These are phyloP conservation scores for Sapayoa aenigma DNA, from an alignment of 2,113 vertebrate species.

Conservation along the genomic window DNA sequence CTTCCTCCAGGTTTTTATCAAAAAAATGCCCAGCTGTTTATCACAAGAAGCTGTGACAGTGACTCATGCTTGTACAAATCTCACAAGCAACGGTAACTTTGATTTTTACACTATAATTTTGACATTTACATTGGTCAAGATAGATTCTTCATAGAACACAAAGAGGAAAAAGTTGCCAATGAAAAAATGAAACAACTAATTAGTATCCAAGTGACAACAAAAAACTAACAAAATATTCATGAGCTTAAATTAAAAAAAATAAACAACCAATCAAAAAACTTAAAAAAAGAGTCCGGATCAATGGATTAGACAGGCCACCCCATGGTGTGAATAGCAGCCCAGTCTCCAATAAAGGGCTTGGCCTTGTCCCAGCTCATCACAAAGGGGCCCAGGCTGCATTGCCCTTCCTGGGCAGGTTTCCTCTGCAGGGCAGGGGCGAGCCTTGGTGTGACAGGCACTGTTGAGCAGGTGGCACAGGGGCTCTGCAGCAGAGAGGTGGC, in stretches of 20 bases:
- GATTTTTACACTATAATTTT: background rate
- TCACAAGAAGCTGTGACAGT: slow-evolving; percentile 7
- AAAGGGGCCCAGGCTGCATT: background rate
- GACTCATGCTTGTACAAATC: background rate
- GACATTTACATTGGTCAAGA: background rate
- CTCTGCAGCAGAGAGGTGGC: background rate
- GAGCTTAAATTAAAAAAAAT: background rate
- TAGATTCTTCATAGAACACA: background rate
- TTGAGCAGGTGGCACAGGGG: fast-evolving
- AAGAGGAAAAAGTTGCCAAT: background rate
- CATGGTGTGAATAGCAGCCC: background rate
- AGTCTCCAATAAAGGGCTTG: background rate
- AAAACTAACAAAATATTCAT: background rate
- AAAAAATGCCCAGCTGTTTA: slow-evolving; percentile 16
- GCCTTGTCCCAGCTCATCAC: background rate
- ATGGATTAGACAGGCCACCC: background rate
- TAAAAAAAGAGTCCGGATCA: background rate
- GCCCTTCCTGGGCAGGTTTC: background rate
- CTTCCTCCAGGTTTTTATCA: slow-evolving; percentile 16
- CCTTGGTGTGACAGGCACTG: background rate
- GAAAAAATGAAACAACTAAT: background rate
- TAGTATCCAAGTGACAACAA: background rate
- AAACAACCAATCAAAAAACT: background rate
- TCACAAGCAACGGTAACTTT: background rate
- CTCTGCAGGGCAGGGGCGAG: background rate